Evolutionary conservation across 1,140 invertebrate species (phyloP), one percentile per base, ranked within the genome.

Genomic region (Medauroidea extradentata): DNA sequence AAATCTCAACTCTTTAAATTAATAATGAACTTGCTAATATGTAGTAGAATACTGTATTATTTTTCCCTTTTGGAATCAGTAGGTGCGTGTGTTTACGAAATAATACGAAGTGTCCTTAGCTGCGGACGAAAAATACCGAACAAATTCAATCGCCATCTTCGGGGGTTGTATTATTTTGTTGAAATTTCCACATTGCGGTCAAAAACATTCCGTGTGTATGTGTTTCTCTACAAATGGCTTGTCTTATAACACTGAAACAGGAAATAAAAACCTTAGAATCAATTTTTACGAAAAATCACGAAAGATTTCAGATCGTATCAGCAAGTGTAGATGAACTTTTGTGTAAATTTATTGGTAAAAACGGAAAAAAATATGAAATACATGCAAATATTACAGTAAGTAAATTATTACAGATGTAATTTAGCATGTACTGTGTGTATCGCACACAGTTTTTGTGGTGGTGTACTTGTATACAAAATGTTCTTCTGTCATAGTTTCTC

Each of bases 311-410:
- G 83, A 92, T 96, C 78, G 86, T 95, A 77, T 89, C 92, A 72
- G 95, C 96, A 68, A 96, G 93, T 84, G 93, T 99, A 68, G 96
- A 99, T 79, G 96, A 99, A 81, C 83, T 99, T 67, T 91, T 90
- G 71, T 98, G 94, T 84, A 88, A 90, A 77, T 99, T 99, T 82
- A 87, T 98, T 78, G 89, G 90, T 73, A 90, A 86, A 80, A 92
- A 88, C 82, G 93, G 93, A 69, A 94, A 94, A 78, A 90, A 92
- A 80, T 95, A 94, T 75, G 91, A 94, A 75, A 96, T 98, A 71
- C 94, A 96, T 78, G 96, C 95, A 58, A 98, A 98, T 81, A 97
- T 98, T 77, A 98, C 94, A 75, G 93, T 95, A 83, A 91, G 88
- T 85, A 69, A 19, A 43, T 11, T 55, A 25, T 34, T 11, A 7